A percentile compares a stretch with the other conserved stretches of the same genome.
phyloP scores from a whole-genome alignment of 2,113 vertebrate species.

The Ophthalmolycus amberensis region DNA sequence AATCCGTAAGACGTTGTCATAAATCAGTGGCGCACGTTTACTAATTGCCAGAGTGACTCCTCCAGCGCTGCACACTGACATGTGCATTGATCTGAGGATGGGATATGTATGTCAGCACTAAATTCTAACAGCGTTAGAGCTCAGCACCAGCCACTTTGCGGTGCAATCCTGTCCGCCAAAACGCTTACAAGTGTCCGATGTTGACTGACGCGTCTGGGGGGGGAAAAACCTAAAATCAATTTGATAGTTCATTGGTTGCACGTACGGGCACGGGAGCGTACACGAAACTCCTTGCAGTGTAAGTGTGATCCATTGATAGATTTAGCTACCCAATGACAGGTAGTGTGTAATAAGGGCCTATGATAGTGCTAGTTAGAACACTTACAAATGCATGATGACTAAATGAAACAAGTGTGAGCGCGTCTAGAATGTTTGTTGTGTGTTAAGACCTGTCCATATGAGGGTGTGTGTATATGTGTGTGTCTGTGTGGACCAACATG shows the following conservation, averaged over 20 bases:
- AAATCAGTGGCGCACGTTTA: constrained; percentile 23
- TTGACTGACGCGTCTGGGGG: constrained; percentile 54
- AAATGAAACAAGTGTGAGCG: constrained; percentile 3
- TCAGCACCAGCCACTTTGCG: constrained; percentile 48
- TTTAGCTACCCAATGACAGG: constrained; percentile 40
- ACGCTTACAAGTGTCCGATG: constrained; percentile 67
- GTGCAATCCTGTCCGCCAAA: constrained; percentile 57
- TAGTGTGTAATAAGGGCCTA: constrained; percentile 28
- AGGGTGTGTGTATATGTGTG: background rate
- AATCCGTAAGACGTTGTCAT: constrained; percentile 23
- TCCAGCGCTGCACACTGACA: constrained; percentile 34
- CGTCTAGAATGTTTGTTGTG: background rate
- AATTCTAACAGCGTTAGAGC: constrained; percentile 47
- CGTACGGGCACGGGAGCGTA: constrained; percentile 15
- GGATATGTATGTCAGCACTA: constrained; percentile 65
- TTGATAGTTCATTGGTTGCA: constrained; percentile 66
- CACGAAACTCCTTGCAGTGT: constrained; percentile 31
- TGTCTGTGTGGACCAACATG: constrained; percentile 37
- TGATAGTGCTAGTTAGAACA: constrained; percentile 30
- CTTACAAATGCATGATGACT: constrained; percentile 30
- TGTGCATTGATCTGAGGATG: constrained; percentile 51
- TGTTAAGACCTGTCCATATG: background rate
- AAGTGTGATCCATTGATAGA: constrained; percentile 49
- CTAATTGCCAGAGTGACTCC: constrained; percentile 33
- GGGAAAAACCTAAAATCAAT: constrained; percentile 68